Base-by-base conservation (phyloP, 2,888 invertebrate species). In the Troides aeacus region DNA sequence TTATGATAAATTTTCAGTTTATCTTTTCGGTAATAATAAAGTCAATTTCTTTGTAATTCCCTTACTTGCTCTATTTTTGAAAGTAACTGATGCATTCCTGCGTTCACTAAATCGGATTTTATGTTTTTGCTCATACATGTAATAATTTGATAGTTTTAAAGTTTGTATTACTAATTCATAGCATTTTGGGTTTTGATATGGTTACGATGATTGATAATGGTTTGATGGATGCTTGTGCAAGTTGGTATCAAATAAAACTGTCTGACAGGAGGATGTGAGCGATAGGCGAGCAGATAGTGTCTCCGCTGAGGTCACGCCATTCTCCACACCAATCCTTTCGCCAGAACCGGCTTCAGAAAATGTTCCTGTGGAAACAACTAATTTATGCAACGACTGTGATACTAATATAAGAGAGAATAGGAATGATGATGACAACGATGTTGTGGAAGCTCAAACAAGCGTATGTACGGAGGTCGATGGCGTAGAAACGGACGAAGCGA, bases 341-440 rank as follows among this genome's bases (percentile, higher is more conserved):
- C 89, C 89, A 24, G 84, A 86, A 75, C 80, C 76, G 68, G 73
- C 73, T 24, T 73, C 70, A 58, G 70, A 67, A 58, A 71, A 72
- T 58, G 68, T 42, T 66, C 76, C 77, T 53, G 72, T 76, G 64
- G 72, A 73, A 69, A 68, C 82, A 76, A 81, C 81, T 89, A 89
- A 87, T 82, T 81, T 88, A 88, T 90, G 88, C 86, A 81, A 80
- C 73, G 87, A 89, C 91, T 92, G 92, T 92, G 92, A 92, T 92
- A 90, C 75, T 89, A 89, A 86, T 88, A 84, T 91, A 89, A 89
- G 90, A 77, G 81, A 84, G 78, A 87, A 86, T 76, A 80, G 81
- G 75, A 78, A 79, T 66, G 76, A 73, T 72, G 92, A 91, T 72
- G 92, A 93, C 64, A 93, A 93, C 75, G 93, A 93, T 78, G 93